Percentiles rank a stretch among this genome's conserved stretches.
Conservation (phyloP, 1,140 invertebrate species). For the Euura saliciscinereae region DNA sequence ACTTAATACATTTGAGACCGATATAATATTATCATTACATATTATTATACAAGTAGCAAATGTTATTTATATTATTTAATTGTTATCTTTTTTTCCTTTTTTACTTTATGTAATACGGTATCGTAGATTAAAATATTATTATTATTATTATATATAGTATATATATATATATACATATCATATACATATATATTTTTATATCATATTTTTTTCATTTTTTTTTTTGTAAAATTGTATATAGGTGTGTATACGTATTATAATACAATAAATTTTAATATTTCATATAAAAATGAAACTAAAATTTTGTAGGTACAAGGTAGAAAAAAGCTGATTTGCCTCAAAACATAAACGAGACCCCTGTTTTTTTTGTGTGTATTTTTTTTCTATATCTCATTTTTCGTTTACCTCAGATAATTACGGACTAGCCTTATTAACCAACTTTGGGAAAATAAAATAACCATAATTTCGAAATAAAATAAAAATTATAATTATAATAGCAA, state of each 20-base stretch:
- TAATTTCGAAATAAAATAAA: not conserved
- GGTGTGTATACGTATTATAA: slow-evolving; percentile 49
- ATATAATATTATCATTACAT: no score
- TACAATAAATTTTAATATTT: slow-evolving; percentile 45
- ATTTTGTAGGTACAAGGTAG: slow-evolving; percentile 53
- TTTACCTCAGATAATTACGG: slow-evolving; percentile 36
- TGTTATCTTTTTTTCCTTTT: slow-evolving; percentile 2
- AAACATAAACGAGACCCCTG: slow-evolving; percentile 32
- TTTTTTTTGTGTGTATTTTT: slow-evolving; percentile 14
- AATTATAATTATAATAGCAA: slow-evolving; percentile 7
- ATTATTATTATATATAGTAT: slow-evolving; percentile 47
- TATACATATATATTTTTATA: slow-evolving; percentile 47
- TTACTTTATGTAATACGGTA: slow-evolving; percentile 48
- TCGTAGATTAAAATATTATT: slow-evolving; percentile 54
- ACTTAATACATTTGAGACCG: slow-evolving; percentile 24
- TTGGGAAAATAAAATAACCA: slow-evolving; percentile 34
- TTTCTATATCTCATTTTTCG: no score
- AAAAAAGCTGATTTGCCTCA: slow-evolving; percentile 19
- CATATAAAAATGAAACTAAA: slow-evolving; percentile 56
- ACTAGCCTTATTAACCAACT: slow-evolving; percentile 52
- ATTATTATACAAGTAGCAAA: slow-evolving; percentile 50
- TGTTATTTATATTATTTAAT: slow-evolving; percentile 33
- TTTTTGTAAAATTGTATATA: slow-evolving; percentile 52
- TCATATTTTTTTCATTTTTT: slow-evolving; percentile 28
- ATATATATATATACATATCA: slow-evolving; percentile 49